Base-by-base conservation (phyloP, 1,140 invertebrate species). In the Physella acuta region DNA sequence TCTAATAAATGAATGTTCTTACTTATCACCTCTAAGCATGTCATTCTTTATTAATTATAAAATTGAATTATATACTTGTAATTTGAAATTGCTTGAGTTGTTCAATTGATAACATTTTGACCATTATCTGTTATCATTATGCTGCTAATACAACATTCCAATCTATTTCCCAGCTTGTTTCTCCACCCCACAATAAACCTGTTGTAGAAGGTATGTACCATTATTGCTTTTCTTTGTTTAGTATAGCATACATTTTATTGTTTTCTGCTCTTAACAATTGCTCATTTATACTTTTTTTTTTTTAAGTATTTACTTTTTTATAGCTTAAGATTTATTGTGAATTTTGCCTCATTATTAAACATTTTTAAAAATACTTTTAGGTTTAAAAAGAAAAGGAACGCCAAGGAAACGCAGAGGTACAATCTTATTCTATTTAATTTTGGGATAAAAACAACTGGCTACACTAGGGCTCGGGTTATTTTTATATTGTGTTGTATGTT, bases 161-260 rank as follows among this genome's bases (percentile, higher is more conserved):
- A n/a, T n/a, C n/a, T n/a, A n/a, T n/a, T n/a, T n/a, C n/a, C 28
- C 64, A 67, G 64, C 36, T 67, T 14, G 64, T 67, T n/a, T 67
- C 64, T 1, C 64, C 64, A 37, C 62, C 62, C 16, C 44, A 39
- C 2, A 67, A 58, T 34, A 67, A 56, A 58, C 52, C 64, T 24
- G 39, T 67, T 39, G 28, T 67, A 33, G 64, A 67, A 67, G 53
- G 64, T 67, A 67, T 51, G 64, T n/a, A n/a, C n/a, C n/a, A n/a
- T n/a, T n/a, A n/a, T n/a, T n/a, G n/a, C n/a, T 3, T 3, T 66
- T 20, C 3, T 51, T 17, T 52, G 1, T 24, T 4, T 2, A 64
- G 26, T 28, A 1, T 52, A 24, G n/a, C 33, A 49, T 64, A 49
- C 11, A n/a, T n/a, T n/a, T n/a, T n/a, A n/a, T n/a, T n/a, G n/a